Conservation (phyloP, 2,888 invertebrate genomes). For the Heliconius charithonia region DNA sequence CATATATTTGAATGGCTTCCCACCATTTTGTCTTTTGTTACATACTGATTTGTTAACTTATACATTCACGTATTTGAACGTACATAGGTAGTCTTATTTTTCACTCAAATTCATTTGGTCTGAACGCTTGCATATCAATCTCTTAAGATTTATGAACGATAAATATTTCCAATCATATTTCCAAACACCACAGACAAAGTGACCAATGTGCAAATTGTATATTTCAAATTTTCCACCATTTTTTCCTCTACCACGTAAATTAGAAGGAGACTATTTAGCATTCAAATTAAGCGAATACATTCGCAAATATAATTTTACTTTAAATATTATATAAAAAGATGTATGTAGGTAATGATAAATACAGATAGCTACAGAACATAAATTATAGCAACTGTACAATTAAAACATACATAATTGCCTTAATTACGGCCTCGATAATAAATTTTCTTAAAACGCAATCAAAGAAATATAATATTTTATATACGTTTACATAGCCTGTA, state of each 20-base stretch:
- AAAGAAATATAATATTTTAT: not conserved
- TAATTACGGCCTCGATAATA: conserved; percentile 3
- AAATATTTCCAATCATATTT: too few relatives aligned
- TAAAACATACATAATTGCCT: conserved; percentile 1
- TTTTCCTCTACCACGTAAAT: not conserved
- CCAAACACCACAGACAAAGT: not conserved
- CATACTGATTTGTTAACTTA: not conserved
- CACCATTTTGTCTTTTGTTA: not conserved
- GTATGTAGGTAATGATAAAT: not conserved
- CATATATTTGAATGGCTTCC: not conserved
- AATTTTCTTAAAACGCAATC: not conserved
- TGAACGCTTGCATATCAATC: not conserved
- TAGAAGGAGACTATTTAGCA: not conserved
- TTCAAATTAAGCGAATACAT: not conserved
- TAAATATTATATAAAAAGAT: not conserved
- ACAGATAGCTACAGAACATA: not conserved
- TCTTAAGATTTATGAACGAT: not conserved
- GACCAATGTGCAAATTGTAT: not conserved
- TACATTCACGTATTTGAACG: too few relatives aligned
- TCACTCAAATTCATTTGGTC: too few relatives aligned
- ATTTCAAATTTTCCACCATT: not conserved
- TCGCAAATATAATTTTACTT: not conserved
- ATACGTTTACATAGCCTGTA: conserved; percentile 14
- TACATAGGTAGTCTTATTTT: too few relatives aligned
- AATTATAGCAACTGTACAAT: not conserved